A percentile compares a stretch with the other conserved stretches of the same genome.
Evolutionary conservation across 2,888 invertebrate species (phyloP).

Genomic region (Raillietiella orientalis): DNA sequence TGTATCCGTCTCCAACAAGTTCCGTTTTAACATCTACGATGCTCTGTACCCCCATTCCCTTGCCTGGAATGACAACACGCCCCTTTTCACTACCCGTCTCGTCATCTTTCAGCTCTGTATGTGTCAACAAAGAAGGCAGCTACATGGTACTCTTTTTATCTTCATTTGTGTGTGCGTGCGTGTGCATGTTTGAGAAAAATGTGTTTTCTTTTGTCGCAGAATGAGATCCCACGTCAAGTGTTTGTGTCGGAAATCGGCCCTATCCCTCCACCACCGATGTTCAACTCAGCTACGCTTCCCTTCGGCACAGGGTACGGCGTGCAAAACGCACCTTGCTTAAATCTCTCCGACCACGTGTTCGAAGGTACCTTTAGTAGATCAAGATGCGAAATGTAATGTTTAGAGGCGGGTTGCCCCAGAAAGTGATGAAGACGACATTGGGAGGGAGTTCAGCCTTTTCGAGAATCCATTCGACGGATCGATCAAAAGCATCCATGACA

Average conservation of each 20-base stretch:
- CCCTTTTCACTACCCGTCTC: background rate
- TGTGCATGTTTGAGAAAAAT: too few relatives aligned
- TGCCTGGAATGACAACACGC: background rate
- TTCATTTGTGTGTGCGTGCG: background rate
- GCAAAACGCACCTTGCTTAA: background rate
- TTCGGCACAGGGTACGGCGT: slow-evolving; percentile 1
- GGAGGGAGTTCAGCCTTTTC: slow-evolving; percentile 5
- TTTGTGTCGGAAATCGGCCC: slow-evolving; percentile 73
- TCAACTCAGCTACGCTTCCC: slow-evolving; percentile 25
- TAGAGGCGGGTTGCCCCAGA: too few relatives aligned
- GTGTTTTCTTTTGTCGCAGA: slow-evolving; percentile 21
- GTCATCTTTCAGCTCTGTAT: background rate
- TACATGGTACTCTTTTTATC: background rate
- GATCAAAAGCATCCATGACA: slow-evolving; percentile 13
- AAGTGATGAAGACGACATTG: slow-evolving; percentile 13
- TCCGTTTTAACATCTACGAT: too few relatives aligned
- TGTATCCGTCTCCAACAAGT: too few relatives aligned
- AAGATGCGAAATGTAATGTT: too few relatives aligned
- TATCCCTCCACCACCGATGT: slow-evolving; percentile 79
- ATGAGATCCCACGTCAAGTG: slow-evolving; percentile 64
- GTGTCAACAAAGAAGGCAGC: background rate
- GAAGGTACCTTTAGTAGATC: too few relatives aligned
- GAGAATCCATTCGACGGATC: too few relatives aligned
- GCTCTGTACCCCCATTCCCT: too few relatives aligned
- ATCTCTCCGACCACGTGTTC: too few relatives aligned